Evolutionary conservation across 1,140 invertebrate genomes (phyloP).

Genomic region (Drosophila navojoa): DNA sequence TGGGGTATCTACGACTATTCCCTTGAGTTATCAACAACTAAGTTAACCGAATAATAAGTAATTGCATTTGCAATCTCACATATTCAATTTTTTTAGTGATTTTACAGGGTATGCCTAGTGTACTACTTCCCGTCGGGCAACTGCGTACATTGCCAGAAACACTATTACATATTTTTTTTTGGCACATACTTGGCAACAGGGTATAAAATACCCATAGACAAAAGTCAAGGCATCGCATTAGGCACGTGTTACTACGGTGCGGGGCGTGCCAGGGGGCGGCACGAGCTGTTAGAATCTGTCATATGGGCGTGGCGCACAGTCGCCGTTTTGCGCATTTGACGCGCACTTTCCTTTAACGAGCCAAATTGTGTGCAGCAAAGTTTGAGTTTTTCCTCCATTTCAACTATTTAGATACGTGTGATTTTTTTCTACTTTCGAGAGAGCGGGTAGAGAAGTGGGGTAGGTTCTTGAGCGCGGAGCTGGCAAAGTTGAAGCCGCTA

Average conservation of each 20-base stretch:
- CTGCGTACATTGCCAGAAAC: not conserved
- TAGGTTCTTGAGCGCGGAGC: not conserved
- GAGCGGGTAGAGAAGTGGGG: too few relatives aligned
- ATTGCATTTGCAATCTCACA: too few relatives aligned
- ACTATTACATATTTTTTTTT: constrained; percentile 11
- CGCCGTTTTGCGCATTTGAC: constrained; percentile 44
- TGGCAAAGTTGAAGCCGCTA: constrained; percentile 38
- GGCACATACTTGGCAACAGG: constrained; percentile 7
- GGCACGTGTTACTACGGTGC: constrained; percentile 37
- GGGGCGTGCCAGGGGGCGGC: not conserved
- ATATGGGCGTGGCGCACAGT: constrained; percentile 44
- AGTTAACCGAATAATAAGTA: too few relatives aligned
- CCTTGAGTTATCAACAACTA: not conserved
- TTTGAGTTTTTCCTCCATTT: constrained; percentile 33
- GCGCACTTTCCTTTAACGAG: constrained; percentile 55
- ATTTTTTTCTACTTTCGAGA: not conserved
- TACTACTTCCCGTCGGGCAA: not conserved
- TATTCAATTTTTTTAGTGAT: not conserved
- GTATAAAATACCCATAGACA: constrained; percentile 20
- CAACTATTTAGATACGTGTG: constrained; percentile 40
- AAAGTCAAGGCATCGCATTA: constrained; percentile 41
- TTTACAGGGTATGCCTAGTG: not conserved
- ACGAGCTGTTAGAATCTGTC: constrained; percentile 8
- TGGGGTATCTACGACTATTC: not conserved
- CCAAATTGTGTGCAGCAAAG: constrained; percentile 51